Evolutionary conservation across 2,888 invertebrate genomes (phyloP).

Genomic region (Aspidiotus rigidus): DNA sequence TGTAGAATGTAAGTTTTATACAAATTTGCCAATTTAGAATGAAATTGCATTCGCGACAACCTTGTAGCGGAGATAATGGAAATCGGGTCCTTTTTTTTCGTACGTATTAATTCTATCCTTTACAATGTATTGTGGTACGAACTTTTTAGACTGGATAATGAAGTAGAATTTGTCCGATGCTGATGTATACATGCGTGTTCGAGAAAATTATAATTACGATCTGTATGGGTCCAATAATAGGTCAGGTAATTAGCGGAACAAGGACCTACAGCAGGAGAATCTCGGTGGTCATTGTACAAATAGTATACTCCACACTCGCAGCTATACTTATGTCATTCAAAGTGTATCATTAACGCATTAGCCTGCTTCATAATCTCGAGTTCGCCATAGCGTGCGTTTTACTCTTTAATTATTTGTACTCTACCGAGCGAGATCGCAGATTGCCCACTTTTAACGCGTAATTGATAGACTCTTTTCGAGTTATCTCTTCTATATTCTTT

Average conservation of each 20-base stretch:
- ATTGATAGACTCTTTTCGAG: neutral
- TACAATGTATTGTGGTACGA: too few relatives aligned
- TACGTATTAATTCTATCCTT: too few relatives aligned
- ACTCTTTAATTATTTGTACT: slow-evolving; percentile 19
- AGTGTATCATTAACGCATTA: slow-evolving; percentile 19
- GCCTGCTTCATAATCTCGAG: slow-evolving; percentile 3
- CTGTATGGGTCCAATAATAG: neutral
- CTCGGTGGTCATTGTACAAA: slow-evolving; percentile 17
- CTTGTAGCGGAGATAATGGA: too few relatives aligned
- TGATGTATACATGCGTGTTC: neutral
- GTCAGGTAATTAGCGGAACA: slow-evolving; percentile 17
- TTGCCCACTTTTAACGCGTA: neutral
- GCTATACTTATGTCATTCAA: slow-evolving; percentile 11
- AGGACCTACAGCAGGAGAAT: slow-evolving; percentile 17
- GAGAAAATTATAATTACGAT: neutral
- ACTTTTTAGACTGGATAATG: too few relatives aligned
- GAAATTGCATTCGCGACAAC: too few relatives aligned
- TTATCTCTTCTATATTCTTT: neutral
- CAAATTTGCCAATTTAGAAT: too few relatives aligned
- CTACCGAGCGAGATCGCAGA: neutral
- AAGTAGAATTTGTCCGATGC: too few relatives aligned
- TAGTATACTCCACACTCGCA: neutral
- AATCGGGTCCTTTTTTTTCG: too few relatives aligned
- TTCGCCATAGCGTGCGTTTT: neutral
- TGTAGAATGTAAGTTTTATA: too few relatives aligned